Conservation (phyloP, 2,888 invertebrate genomes). For the Caenorhabditis virilis region DNA sequence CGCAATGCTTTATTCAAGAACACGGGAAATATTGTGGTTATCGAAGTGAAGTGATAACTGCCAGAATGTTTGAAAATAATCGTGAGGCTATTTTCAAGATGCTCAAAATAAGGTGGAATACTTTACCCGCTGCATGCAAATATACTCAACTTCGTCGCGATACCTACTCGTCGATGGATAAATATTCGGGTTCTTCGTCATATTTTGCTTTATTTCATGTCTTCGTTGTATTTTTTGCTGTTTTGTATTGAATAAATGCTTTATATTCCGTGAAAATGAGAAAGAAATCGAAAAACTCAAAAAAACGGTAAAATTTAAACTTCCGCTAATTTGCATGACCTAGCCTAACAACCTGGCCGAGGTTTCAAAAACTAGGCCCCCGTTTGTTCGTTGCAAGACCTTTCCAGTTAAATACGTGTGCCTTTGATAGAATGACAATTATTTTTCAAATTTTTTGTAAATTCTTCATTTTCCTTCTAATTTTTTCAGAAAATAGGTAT, state of each 20-base stretch:
- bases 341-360: conserved; percentile 1
- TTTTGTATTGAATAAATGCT: not conserved
- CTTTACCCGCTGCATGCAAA: conserved; percentile 41
- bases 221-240: not conserved
- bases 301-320: not conserved
- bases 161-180: conserved; percentile 20
- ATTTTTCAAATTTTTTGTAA: too few species aligned
- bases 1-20: conserved; percentile 40
- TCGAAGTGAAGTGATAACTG: conserved; percentile 44
- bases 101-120: conserved; percentile 48
- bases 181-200: not conserved
- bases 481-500: too few species aligned
- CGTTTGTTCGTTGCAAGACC: conserved; percentile 12
- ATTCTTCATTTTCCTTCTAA: too few species aligned
- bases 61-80: conserved; percentile 47
- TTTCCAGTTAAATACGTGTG: not conserved
- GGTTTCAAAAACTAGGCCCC: too few species aligned
- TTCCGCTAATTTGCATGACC: not conserved
- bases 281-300: too few species aligned
- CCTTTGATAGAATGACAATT: too few species aligned
- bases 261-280: too few species aligned
- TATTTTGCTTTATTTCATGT: not conserved
- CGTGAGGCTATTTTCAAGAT: conserved; percentile 52
- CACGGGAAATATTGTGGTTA: conserved; percentile 51
- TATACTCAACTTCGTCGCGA: conserved; percentile 41